Conservation (phyloP, 2,888 invertebrate species). For the Nebria salina region DNA sequence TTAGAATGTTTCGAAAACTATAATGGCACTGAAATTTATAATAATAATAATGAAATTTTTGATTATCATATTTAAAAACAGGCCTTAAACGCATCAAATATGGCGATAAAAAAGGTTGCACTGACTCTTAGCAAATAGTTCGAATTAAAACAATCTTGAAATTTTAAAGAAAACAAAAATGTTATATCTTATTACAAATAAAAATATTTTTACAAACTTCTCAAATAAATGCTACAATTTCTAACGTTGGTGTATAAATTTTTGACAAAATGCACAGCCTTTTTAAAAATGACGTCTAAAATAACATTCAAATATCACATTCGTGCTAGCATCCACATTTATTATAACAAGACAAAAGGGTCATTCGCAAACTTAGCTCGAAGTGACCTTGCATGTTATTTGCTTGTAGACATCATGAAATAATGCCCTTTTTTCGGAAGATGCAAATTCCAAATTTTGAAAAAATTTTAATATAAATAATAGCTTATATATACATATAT, state of each 20-base stretch:
- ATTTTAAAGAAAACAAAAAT: not conserved
- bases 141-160: not conserved
- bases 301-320: not conserved
- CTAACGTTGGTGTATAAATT: not conserved
- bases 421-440: not conserved
- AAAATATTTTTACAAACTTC: not conserved
- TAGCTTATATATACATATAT: not conserved
- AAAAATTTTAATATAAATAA: not conserved
- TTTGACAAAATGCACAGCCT: not conserved
- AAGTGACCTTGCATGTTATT: not conserved
- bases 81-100: not conserved
- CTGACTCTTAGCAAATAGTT: not conserved
- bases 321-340: not conserved
- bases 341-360: too few relatives aligned
- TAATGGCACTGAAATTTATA: not conserved
- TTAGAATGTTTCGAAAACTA: not conserved
- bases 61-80: not conserved
- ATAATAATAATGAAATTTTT: not conserved
- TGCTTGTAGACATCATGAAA: not conserved
- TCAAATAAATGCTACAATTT: not conserved
- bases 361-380: too few relatives aligned
- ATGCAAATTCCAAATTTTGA: not conserved
- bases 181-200: not conserved
- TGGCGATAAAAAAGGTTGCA: constrained; percentile 1
- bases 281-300: not conserved